These are phyloP conservation scores for Oophaga pumilio DNA, from an alignment of 2,113 vertebrate genomes.

Conservation along the genomic window DNA sequence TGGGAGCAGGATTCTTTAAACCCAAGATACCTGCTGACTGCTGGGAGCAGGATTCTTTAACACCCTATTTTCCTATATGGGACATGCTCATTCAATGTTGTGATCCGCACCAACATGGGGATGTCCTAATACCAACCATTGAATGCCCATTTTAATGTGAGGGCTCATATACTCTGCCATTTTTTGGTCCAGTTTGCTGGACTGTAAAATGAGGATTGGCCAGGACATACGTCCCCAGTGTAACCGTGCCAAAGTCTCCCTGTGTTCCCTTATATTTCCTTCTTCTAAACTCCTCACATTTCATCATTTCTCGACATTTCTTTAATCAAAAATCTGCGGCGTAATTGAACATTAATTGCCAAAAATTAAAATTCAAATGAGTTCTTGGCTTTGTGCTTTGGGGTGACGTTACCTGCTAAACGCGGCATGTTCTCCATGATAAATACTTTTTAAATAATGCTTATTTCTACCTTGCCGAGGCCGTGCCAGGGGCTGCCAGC, in stretches of 20 bases:
- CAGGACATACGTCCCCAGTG: background rate
- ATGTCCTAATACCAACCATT: too few relatives aligned
- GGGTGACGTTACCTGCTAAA: constrained; percentile 41
- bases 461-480: background rate
- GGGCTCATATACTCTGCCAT: too few relatives aligned
- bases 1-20: too few relatives aligned
- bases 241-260: background rate
- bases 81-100: too few relatives aligned
- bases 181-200: too few relatives aligned
- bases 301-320: constrained; percentile 4
- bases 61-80: too few relatives aligned
- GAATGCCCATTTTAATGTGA: too few relatives aligned
- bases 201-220: too few relatives aligned
- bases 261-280: background rate
- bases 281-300: background rate
- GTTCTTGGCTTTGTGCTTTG: constrained; percentile 32
- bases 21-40: too few relatives aligned
- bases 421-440: constrained; percentile 6
- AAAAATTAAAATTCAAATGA: constrained; percentile 50
- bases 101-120: too few relatives aligned
- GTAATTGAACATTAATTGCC: constrained; percentile 54
- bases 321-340: constrained; percentile 23
- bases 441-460: constrained; percentile 33
- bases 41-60: too few relatives aligned
- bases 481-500: background rate